These are phyloP conservation scores for Plusia festucae DNA, from an alignment of 2,888 invertebrate genomes.

Conservation along the genomic window DNA sequence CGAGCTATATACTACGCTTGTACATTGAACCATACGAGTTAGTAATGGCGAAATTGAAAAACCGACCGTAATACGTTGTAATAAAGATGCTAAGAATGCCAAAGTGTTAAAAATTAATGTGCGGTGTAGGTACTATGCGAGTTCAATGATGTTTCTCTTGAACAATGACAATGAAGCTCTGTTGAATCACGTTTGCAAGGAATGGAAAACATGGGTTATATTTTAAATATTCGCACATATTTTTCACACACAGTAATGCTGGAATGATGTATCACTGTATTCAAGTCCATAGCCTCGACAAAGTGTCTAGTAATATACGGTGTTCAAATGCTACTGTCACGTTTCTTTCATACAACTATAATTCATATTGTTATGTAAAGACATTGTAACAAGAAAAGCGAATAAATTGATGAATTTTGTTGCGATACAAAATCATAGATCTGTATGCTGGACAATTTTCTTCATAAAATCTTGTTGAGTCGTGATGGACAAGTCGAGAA, in stretches of 20 bases:
- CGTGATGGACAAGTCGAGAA: not conserved
- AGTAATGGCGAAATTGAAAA: not conserved
- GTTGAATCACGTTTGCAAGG: constrained; percentile 14
- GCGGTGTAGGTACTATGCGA: not conserved
- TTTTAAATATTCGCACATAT: not conserved
- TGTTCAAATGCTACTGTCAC: too few relatives aligned
- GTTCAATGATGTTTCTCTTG: constrained; percentile 8
- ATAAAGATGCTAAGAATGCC: not conserved
- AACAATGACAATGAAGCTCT: constrained; percentile 15
- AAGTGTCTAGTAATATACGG: too few relatives aligned
- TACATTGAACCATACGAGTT: constrained; percentile 3
- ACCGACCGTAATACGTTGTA: not conserved
- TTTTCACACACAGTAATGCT: not conserved
- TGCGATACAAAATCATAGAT: too few relatives aligned
- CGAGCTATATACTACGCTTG: not conserved
- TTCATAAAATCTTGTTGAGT: not conserved
- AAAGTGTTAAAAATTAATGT: not conserved
- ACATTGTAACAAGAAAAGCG: too few relatives aligned
- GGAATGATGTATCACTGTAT: not conserved
- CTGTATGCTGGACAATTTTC: too few relatives aligned
- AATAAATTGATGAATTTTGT: too few relatives aligned
- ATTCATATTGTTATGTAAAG: too few relatives aligned
- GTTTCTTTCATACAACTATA: too few relatives aligned
- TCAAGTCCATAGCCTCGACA: not conserved
- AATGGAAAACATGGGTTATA: constrained; percentile 17